Conservation (phyloP, 2,113 vertebrate species). For the Polypterus bichir region DNA sequence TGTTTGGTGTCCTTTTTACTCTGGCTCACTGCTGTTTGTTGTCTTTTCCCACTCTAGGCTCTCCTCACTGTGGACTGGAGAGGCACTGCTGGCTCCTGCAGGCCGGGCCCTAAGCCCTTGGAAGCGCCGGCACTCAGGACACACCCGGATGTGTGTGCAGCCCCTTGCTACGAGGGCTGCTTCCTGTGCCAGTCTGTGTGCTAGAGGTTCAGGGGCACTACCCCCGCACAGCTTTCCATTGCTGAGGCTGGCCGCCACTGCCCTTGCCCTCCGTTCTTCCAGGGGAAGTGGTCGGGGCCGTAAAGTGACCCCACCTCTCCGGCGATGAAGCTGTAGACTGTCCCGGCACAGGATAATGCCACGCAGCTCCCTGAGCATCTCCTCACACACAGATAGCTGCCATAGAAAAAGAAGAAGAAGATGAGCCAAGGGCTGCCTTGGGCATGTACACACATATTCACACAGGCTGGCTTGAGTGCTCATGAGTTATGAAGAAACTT, state of each 20-base stretch:
- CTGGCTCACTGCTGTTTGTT: slow-evolving; percentile 89
- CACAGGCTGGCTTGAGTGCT: neutral
- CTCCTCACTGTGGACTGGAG: slow-evolving; percentile 77
- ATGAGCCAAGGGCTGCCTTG: slow-evolving; percentile 17
- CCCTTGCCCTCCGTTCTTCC: slow-evolving; percentile 63
- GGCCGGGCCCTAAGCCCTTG: slow-evolving; percentile 73
- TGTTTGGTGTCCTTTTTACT: slow-evolving; percentile 53
- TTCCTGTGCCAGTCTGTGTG: slow-evolving; percentile 86
- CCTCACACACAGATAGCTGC: slow-evolving; percentile 86
- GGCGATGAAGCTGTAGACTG: slow-evolving; percentile 68
- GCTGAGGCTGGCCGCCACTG: slow-evolving; percentile 60
- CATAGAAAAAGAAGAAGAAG: slow-evolving; percentile 25
- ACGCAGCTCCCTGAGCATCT: slow-evolving; percentile 87
- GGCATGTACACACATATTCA: slow-evolving; percentile 7
- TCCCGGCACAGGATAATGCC: slow-evolving; percentile 88
- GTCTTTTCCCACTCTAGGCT: slow-evolving; percentile 91
- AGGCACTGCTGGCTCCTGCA: slow-evolving; percentile 35
- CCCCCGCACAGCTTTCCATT: slow-evolving; percentile 87
- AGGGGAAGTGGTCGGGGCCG: slow-evolving; percentile 53
- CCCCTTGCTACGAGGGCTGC: slow-evolving; percentile 76
- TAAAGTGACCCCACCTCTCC: slow-evolving; percentile 40
- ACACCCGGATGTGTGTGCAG: slow-evolving; percentile 89
- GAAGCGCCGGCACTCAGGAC: slow-evolving; percentile 88
- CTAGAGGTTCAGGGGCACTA: slow-evolving; percentile 66
- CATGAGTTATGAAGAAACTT: neutral